A percentile compares a stretch with the other conserved stretches of the same genome.
phyloP scores from a whole-genome alignment of 2,888 invertebrate genomes.

The Dasysyrphus albostriatus region DNA sequence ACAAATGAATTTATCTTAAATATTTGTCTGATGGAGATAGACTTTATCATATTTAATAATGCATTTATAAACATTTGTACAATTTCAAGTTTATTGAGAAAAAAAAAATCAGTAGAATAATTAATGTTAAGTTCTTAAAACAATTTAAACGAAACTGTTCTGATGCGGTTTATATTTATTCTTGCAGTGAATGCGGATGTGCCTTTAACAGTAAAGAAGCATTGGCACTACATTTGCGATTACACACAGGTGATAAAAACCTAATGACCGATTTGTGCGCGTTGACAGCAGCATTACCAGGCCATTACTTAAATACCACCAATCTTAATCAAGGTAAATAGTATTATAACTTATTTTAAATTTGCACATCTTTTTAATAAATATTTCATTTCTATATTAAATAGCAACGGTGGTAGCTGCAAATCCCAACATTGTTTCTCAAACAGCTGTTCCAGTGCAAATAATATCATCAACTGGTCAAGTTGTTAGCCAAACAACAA shows the following conservation, averaged over 20 bases:
- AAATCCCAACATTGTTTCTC: constrained; percentile 83
- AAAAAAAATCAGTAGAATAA: too few relatives aligned
- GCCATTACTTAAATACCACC: constrained; percentile 85
- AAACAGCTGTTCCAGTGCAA: constrained; percentile 84
- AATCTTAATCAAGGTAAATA: constrained; percentile 81
- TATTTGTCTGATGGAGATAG: too few relatives aligned
- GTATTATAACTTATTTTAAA: background rate
- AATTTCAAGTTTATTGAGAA: too few relatives aligned
- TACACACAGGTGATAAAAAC: constrained; percentile 92
- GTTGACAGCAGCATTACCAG: constrained; percentile 90
- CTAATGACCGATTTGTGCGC: constrained; percentile 92
- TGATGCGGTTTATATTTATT: background rate
- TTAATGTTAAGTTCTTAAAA: too few relatives aligned
- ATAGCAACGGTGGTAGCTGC: constrained; percentile 82
- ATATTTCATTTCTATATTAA: background rate
- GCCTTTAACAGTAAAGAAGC: constrained; percentile 90
- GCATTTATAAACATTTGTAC: too few relatives aligned
- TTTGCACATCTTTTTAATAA: background rate
- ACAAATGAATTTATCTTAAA: too few relatives aligned
- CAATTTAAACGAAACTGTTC: background rate
- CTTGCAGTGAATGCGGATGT: constrained; percentile 86
- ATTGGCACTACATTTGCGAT: constrained; percentile 90
- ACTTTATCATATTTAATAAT: too few relatives aligned
- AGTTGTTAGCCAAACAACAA: constrained; percentile 83
- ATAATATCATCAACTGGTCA: constrained; percentile 84